Evolutionary conservation across 1,140 invertebrate genomes (phyloP).

Genomic region (Armadillidium nasatum): DNA sequence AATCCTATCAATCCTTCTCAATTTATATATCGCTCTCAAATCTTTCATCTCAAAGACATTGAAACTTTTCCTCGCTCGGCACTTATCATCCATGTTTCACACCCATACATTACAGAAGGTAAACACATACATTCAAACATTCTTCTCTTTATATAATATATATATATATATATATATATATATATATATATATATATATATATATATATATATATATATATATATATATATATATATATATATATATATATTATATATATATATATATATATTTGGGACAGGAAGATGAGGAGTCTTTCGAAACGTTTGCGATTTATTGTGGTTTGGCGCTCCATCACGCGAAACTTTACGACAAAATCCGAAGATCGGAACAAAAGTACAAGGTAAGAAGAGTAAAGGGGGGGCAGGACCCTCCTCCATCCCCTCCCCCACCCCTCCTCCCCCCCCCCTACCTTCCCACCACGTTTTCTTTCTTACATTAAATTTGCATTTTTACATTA

Average conservation of each 20-base stretch:
- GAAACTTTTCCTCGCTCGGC: too few relatives aligned
- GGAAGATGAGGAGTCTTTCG: slow-evolving; percentile 74
- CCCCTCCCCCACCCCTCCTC: not conserved
- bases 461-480: not conserved
- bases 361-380: slow-evolving; percentile 76
- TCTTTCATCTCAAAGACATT: too few relatives aligned
- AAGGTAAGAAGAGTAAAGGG: slow-evolving; percentile 45
- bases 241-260: not conserved
- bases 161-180: slow-evolving; percentile 8
- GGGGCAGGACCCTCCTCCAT: not conserved
- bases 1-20: too few relatives aligned
- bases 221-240: not conserved
- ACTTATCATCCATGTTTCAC: too few relatives aligned
- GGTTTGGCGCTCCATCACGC: slow-evolving; percentile 78
- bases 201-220: slow-evolving; percentile 7
- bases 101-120: too few relatives aligned
- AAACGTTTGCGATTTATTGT: slow-evolving; percentile 78
- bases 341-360: slow-evolving; percentile 77
- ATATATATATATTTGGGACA: slow-evolving; percentile 35
- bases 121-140: too few relatives aligned
- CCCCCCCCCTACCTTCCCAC: not conserved
- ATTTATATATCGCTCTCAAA: too few relatives aligned
- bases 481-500: not conserved
- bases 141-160: too few relatives aligned
- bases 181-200: slow-evolving; percentile 14